These are phyloP conservation scores for Tetraodon nigroviridis DNA, from an alignment of 2,113 vertebrate genomes.

Conservation along the genomic window DNA sequence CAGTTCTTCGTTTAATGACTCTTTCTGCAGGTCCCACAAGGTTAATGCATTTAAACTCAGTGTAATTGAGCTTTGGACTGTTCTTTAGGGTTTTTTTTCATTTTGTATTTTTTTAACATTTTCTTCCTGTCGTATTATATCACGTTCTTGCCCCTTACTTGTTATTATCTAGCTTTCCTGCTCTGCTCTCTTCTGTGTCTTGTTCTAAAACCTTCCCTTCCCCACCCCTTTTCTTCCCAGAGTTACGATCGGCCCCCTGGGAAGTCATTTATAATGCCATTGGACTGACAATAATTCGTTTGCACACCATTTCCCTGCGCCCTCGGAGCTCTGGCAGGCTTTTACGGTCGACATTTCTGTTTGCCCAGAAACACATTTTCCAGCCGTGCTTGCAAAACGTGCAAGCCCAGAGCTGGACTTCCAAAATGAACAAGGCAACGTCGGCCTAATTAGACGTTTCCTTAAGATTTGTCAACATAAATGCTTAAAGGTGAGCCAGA, in stretches of 20 bases:
- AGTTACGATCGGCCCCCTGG: constrained; percentile 58
- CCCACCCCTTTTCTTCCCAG: constrained; percentile 28
- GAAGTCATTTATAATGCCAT: constrained; percentile 70
- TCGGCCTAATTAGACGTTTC: constrained; percentile 16
- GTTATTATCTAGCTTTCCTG: constrained; percentile 46
- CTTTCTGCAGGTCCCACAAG: constrained; percentile 61
- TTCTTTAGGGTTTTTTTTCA: constrained; percentile 55
- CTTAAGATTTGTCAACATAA: no score
- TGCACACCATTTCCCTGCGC: constrained; percentile 64
- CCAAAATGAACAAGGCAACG: constrained; percentile 2
- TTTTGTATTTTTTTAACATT: no score
- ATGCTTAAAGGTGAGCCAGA: background rate
- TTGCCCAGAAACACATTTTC: constrained; percentile 50
- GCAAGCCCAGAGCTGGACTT: constrained; percentile 26
- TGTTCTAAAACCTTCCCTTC: constrained; percentile 23
- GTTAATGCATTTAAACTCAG: constrained; percentile 74
- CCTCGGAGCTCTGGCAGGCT: constrained; percentile 46
- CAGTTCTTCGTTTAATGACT: constrained; percentile 68
- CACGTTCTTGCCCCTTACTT: constrained; percentile 54
- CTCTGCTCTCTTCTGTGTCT: constrained; percentile 20
- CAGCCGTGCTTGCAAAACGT: constrained; percentile 30
- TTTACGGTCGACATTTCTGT: constrained; percentile 54
- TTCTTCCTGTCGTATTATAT: constrained; percentile 44
- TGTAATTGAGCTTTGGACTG: constrained; percentile 73
- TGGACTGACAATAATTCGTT: constrained; percentile 68